Evolutionary conservation across 2,888 invertebrate species (phyloP).

Genomic region (Chrysotoxum bicinctum): DNA sequence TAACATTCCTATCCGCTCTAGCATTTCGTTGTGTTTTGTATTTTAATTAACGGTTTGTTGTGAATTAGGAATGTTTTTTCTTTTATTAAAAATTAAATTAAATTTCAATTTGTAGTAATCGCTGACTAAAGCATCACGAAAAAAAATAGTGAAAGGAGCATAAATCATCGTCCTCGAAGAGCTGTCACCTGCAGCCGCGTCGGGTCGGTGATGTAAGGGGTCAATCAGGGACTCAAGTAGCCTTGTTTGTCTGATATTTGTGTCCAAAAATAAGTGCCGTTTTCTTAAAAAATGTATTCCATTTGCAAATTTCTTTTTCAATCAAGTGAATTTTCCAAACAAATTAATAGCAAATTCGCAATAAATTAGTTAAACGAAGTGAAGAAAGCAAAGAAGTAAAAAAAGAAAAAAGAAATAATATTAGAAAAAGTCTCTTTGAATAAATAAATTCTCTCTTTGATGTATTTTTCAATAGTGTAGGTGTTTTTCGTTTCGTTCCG

Average conservation of each 20-base stretch:
- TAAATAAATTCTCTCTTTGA: conserved; percentile 21
- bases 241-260: conserved; percentile 21
- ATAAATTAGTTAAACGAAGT: conserved; percentile 3
- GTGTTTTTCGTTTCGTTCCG: conserved; percentile 38
- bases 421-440: conserved; percentile 41
- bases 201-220: conserved; percentile 69
- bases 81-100: neutral
- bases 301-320: neutral
- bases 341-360: conserved; percentile 45
- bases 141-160: conserved; percentile 36
- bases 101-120: neutral
- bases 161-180: conserved; percentile 27
- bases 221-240: conserved; percentile 21
- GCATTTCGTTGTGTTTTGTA: neutral
- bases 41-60: conserved; percentile 37
- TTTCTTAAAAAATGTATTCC: neutral
- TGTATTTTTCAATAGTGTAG: neutral
- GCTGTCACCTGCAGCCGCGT: conserved; percentile 60
- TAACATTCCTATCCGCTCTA: conserved; percentile 13
- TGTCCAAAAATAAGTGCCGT: neutral
- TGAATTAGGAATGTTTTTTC: neutral
- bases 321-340: conserved; percentile 22
- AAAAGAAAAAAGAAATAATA: conserved; percentile 32
- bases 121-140: neutral
- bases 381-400: neutral